Evolutionary conservation across 2,113 vertebrate genomes (phyloP), one percentile per base, ranked within the genome.

Genomic region (Macaca nemestrina): DNA sequence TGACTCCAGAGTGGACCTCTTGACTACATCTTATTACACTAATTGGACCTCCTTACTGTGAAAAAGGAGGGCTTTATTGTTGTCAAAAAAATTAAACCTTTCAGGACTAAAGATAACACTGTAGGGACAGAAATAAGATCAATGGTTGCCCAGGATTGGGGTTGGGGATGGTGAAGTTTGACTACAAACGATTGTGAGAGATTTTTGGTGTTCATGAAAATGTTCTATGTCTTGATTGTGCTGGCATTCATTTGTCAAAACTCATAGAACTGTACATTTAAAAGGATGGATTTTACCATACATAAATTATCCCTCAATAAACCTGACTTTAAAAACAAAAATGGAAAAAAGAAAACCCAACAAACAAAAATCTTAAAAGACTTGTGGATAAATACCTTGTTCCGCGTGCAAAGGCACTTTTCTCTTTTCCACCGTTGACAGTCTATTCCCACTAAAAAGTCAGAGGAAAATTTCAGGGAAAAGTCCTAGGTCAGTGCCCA

Each of bases 81-180:
- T 68, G 67, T n/a, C 27, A 88, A 93, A 40, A n/a, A n/a, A 2
- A 48, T 48, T 50, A 45, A 78, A 75, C 40, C 17, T 59, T 64
- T 59, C 40, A 75, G 82, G n/a, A 75, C 82, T 61, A 78, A 94
- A 88, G 40, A 23, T 4, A 82, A 68, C 0, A 13, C 16, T 32
- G 2, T 8, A 52, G 30, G 27, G 12, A 73, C 18, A 91, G 52
- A 93, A 80, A 90, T 93, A 2, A 80, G 30, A 59, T 48, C 14
- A 32, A 18, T 32, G 43, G 14, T 48, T 88, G 16, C 17, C 40
- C 43, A 48, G 57, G 16, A 6, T 2, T 68, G 43, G 48, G 4
- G 18, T 25, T 3, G 12, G 22, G 16, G 23, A 18, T 7, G 1
- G 0, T 59, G 6, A n/a, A 9, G 35, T 0, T 17, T 75, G 40